These are phyloP conservation scores for Coelopa pilipes DNA, from an alignment of 2,888 invertebrate species.

Conservation along the genomic window DNA sequence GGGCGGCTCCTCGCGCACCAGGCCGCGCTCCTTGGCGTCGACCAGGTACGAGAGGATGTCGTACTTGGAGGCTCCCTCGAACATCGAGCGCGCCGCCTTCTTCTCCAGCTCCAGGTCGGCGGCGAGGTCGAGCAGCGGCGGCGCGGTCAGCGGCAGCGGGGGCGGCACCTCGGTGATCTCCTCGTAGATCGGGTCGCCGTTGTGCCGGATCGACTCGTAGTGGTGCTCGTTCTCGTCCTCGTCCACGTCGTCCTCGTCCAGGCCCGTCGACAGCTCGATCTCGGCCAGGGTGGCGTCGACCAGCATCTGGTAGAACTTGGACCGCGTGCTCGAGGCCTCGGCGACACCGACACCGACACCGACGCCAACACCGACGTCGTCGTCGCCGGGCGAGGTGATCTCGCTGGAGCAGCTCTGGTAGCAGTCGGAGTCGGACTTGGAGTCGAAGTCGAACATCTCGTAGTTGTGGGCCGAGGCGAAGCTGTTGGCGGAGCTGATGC, in stretches of 20 bases:
- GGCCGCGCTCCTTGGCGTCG: constrained; percentile 83
- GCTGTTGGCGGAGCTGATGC: constrained; percentile 69
- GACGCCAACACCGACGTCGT: constrained; percentile 69
- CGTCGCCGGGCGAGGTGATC: constrained; percentile 74
- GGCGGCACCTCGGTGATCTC: constrained; percentile 81
- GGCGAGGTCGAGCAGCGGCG: constrained; percentile 74
- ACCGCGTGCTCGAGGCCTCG: constrained; percentile 69
- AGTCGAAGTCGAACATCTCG: constrained; percentile 78
- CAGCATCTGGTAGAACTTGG: constrained; percentile 79
- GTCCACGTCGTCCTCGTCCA: constrained; percentile 70
- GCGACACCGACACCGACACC: constrained; percentile 49
- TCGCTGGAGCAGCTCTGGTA: constrained; percentile 78
- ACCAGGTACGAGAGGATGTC: constrained; percentile 90
- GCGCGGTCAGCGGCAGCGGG: constrained; percentile 81
- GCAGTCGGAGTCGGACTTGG: constrained; percentile 73
- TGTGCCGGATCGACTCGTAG: constrained; percentile 76
- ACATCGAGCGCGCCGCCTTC: constrained; percentile 74
- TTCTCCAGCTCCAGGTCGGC: constrained; percentile 78
- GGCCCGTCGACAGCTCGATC: constrained; percentile 73
- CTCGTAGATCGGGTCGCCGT: constrained; percentile 80
- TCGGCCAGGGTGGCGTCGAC: constrained; percentile 78
- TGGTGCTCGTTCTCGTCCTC: constrained; percentile 70
- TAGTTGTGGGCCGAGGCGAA: constrained; percentile 74
- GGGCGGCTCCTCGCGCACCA: constrained; percentile 78
- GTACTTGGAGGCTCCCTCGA: constrained; percentile 86